These are phyloP conservation scores for Empis livida DNA, from an alignment of 2,888 invertebrate genomes.

Conservation along the genomic window DNA sequence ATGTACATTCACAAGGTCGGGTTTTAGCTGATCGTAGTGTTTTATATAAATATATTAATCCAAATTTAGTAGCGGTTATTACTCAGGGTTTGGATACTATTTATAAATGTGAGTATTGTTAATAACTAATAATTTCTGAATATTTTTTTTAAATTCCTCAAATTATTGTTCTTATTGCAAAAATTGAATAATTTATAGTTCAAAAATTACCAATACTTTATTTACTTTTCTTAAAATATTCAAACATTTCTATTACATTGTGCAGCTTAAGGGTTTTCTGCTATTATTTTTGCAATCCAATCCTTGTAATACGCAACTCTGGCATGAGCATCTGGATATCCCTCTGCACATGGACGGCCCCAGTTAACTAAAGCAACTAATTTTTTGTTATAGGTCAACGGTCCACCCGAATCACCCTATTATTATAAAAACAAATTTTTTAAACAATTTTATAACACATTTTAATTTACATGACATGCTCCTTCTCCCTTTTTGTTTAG, in stretches of 20 bases:
- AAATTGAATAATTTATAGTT: too few relatives aligned
- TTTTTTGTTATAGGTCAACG: constrained; percentile 21
- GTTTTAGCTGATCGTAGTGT: constrained; percentile 93
- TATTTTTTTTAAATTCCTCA: too few relatives aligned
- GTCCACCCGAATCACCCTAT: constrained; percentile 28
- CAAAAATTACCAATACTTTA: too few relatives aligned
- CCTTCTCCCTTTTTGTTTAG: constrained; percentile 41
- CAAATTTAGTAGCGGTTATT: constrained; percentile 82
- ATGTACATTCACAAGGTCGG: constrained; percentile 88
- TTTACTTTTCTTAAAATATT: too few relatives aligned
- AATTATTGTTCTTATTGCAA: too few relatives aligned
- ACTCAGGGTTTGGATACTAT: constrained; percentile 61
- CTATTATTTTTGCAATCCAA: constrained; percentile 20
- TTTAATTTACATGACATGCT: constrained; percentile 26
- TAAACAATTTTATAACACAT: too few relatives aligned
- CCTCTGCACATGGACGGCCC: constrained; percentile 29
- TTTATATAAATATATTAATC: constrained; percentile 96
- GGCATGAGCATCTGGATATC: constrained; percentile 31
- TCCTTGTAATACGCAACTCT: constrained; percentile 24
- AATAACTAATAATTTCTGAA: too few relatives aligned
- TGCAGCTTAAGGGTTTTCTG: not conserved
- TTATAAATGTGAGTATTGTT: constrained; percentile 49
- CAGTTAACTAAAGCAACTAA: constrained; percentile 30
- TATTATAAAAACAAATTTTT: too few relatives aligned
- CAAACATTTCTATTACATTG: too few relatives aligned